Conservation (phyloP, 2,113 vertebrate genomes). For the Syngnathoides biaculeatus region DNA sequence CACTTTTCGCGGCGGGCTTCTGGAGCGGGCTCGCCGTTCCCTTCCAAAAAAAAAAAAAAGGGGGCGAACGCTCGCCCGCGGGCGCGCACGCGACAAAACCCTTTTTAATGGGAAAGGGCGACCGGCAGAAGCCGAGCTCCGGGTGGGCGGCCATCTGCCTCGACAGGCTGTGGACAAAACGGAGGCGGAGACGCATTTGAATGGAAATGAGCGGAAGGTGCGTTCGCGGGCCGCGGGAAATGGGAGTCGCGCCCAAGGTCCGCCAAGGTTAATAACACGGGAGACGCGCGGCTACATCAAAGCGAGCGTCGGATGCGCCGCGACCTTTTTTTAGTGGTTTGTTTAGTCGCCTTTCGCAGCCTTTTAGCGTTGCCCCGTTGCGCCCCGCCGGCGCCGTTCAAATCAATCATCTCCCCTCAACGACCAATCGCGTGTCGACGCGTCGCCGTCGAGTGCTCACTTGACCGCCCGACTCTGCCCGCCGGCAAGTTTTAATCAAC, state of each 20-base stretch:
- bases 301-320: background rate
- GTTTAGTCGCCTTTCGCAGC: background rate
- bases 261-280: background rate
- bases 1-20: background rate
- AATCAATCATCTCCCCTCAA: background rate
- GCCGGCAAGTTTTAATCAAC: background rate
- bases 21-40: background rate
- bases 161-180: background rate
- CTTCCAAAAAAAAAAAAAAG: too few relatives aligned
- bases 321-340: background rate
- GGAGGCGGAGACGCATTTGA: background rate
- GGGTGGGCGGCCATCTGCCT: slow-evolving; percentile 3
- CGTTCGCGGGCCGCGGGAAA: background rate
- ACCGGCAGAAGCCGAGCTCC: background rate
- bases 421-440: background rate
- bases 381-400: background rate
- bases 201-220: background rate
- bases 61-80: background rate
- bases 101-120: background rate
- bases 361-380: background rate
- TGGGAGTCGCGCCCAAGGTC: background rate
- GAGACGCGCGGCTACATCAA: background rate
- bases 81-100: background rate
- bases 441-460: background rate
- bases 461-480: background rate